These are phyloP conservation scores for Rhingia campestris DNA, from an alignment of 2,888 invertebrate species.

Conservation along the genomic window DNA sequence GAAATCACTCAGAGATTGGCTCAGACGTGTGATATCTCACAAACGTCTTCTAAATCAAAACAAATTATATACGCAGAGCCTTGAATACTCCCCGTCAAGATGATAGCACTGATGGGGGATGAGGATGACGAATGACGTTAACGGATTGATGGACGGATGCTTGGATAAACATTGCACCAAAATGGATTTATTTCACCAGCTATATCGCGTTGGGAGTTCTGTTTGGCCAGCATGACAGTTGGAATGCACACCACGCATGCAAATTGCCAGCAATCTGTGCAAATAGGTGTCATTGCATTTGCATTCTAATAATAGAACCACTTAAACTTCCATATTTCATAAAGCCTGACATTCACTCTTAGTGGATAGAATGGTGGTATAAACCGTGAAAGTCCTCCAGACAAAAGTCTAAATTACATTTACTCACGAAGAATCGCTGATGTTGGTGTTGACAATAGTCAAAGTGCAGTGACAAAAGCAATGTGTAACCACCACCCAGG, in stretches of 20 bases:
- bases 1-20: too few species aligned
- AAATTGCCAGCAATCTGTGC: slow-evolving; percentile 58
- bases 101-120: too few species aligned
- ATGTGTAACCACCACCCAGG: slow-evolving; percentile 28
- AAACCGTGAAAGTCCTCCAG: slow-evolving; percentile 47
- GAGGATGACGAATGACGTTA: slow-evolving; percentile 33
- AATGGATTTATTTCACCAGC: slow-evolving; percentile 68
- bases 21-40: not conserved
- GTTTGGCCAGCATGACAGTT: slow-evolving; percentile 64
- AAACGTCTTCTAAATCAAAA: not conserved
- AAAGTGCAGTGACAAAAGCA: not conserved
- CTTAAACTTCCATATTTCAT: slow-evolving; percentile 70
- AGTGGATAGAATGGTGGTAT: not conserved
- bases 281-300: slow-evolving; percentile 60
- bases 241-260: slow-evolving; percentile 58
- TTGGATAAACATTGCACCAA: slow-evolving; percentile 59
- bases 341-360: slow-evolving; percentile 30
- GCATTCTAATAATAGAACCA: slow-evolving; percentile 65
- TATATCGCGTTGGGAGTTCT: slow-evolving; percentile 69
- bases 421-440: slow-evolving; percentile 56
- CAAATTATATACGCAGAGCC: not conserved
- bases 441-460: slow-evolving; percentile 10
- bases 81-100: slow-evolving; percentile 24
- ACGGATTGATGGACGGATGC: slow-evolving; percentile 69
- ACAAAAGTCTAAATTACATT: slow-evolving; percentile 67